These are phyloP conservation scores for Ibidorhyncha struthersii DNA, from an alignment of 2,113 vertebrate species.

Conservation along the genomic window DNA sequence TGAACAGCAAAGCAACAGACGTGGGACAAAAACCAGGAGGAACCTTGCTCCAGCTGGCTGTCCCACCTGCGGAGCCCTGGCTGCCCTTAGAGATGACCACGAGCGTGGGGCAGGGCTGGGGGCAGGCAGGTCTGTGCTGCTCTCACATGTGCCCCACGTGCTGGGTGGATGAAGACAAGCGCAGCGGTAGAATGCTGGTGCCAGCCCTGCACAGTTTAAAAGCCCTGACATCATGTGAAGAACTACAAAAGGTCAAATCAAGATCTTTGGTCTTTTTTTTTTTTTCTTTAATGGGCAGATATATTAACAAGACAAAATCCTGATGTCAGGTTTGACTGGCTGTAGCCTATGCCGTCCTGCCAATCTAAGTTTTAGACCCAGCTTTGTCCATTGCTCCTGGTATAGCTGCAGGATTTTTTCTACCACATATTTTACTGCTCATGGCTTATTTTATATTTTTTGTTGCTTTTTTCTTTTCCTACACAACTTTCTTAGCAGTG, in stretches of 20 bases:
- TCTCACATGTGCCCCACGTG: accelerated
- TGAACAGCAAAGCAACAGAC: accelerated
- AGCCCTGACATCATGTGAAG: neutral
- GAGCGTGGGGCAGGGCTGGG: accelerated
- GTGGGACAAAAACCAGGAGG: neutral
- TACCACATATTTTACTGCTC: neutral
- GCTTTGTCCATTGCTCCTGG: neutral
- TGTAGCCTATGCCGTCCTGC: neutral
- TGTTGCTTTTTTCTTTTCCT: neutral
- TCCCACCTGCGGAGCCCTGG: neutral
- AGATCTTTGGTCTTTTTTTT: neutral
- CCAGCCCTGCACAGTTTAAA: neutral
- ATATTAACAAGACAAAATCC: neutral
- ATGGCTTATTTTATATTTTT: neutral
- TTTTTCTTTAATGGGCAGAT: neutral
- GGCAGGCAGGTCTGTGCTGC: neutral
- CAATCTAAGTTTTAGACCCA: neutral
- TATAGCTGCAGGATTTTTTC: neutral
- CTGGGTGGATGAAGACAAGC: neutral
- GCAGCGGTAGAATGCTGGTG: accelerated
- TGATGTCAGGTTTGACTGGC: neutral
- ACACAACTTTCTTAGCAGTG: neutral
- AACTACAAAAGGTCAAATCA: neutral
- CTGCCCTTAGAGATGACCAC: accelerated
- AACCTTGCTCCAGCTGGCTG: neutral